These are phyloP conservation scores for Vanessa atalanta DNA, from an alignment of 1,140 invertebrate species.

Conservation along the genomic window DNA sequence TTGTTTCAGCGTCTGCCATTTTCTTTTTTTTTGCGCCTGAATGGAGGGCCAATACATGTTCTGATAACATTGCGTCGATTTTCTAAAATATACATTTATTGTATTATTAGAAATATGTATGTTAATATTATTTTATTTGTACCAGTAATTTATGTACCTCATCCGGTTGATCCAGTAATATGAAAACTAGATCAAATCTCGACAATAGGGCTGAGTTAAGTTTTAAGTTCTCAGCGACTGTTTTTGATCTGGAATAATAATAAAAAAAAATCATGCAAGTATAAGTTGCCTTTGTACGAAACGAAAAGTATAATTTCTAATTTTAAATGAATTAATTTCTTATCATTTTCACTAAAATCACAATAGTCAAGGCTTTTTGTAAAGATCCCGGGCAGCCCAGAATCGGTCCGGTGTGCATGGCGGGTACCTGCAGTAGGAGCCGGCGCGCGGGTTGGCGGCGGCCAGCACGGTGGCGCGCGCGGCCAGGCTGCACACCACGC, in stretches of 20 bases:
- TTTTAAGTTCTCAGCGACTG: conserved; percentile 94
- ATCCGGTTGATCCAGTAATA: conserved; percentile 93
- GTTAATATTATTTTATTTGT: background rate
- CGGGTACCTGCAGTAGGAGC: conserved; percentile 89
- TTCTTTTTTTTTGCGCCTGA: conserved; percentile 74
- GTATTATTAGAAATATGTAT: background rate
- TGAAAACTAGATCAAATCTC: conserved; percentile 96
- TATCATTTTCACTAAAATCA: too few species aligned
- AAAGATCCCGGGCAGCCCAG: too few species aligned
- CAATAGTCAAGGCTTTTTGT: too few species aligned
- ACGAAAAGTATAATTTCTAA: background rate
- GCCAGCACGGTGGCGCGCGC: conserved; percentile 93
- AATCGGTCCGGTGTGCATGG: background rate
- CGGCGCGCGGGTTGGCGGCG: conserved; percentile 94
- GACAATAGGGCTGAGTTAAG: conserved; percentile 92
- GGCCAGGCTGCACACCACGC: conserved; percentile 89
- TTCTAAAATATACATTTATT: conserved; percentile 54
- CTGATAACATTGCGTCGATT: conserved; percentile 89
- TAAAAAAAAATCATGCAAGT: conserved; percentile 8
- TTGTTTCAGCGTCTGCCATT: conserved; percentile 25
- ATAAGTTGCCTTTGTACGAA: background rate
- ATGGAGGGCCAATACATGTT: conserved; percentile 91
- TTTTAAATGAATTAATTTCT: background rate
- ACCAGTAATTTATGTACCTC: conserved; percentile 64
- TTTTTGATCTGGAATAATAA: conserved; percentile 84